A percentile compares a stretch with the other conserved stretches of the same genome.
Evolutionary conservation across 2,113 vertebrate species (phyloP).

Genomic region (Numida meleagris): DNA sequence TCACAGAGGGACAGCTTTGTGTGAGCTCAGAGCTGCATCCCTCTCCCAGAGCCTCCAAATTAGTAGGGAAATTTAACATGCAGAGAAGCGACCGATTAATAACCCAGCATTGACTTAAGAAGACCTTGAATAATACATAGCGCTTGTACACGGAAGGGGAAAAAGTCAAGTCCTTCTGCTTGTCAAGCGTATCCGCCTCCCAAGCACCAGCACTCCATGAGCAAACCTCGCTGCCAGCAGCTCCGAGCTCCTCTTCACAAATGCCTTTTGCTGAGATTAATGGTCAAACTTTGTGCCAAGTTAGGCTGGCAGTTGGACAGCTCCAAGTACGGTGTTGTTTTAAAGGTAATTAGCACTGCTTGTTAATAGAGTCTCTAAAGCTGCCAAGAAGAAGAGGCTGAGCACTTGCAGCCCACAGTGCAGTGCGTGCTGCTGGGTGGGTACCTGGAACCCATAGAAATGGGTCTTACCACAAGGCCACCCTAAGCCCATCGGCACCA

Average conservation of each 20-base stretch:
- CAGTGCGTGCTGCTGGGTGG: not conserved
- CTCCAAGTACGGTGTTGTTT: not conserved
- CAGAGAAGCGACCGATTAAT: slow-evolving; percentile 53
- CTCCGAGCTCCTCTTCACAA: slow-evolving; percentile 15
- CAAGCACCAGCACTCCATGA: not conserved
- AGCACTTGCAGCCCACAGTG: not conserved
- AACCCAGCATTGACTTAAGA: slow-evolving; percentile 64
- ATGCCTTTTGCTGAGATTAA: not conserved
- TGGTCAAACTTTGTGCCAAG: not conserved
- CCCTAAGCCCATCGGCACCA: not conserved
- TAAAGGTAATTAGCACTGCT: slow-evolving; percentile 30
- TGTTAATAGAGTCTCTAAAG: not conserved
- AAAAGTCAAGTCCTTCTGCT: slow-evolving; percentile 60
- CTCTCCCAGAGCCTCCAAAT: not conserved
- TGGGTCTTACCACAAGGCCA: not conserved
- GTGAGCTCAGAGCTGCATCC: not conserved
- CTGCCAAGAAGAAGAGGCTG: not conserved
- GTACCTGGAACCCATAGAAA: not conserved
- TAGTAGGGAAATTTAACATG: slow-evolving; percentile 56
- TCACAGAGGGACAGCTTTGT: not conserved
- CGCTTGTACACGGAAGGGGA: slow-evolving; percentile 37
- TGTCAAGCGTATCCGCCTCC: slow-evolving; percentile 41
- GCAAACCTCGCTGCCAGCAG: slow-evolving; percentile 12
- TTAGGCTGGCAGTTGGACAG: not conserved
- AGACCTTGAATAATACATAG: slow-evolving; percentile 70